Conservation (phyloP, 2,888 invertebrate species). For the Marasmarcha lunaedactyla region DNA sequence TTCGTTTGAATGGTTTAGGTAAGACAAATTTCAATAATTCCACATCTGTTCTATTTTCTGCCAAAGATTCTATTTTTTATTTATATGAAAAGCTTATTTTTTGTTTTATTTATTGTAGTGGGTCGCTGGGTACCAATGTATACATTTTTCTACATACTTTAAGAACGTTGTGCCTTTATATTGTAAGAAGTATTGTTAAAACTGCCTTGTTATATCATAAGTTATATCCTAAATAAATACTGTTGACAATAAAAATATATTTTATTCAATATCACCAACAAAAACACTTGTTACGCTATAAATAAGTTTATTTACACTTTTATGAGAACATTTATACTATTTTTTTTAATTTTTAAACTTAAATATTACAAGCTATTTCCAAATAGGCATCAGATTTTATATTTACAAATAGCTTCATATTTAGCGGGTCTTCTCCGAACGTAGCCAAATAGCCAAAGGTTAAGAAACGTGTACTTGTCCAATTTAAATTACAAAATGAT, state of each 20-base stretch:
- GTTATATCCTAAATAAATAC: constrained; percentile 12
- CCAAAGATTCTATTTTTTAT: too few relatives aligned
- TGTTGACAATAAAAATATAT: constrained; percentile 7
- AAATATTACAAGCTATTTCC: constrained; percentile 57
- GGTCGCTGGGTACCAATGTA: too few relatives aligned
- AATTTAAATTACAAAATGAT: constrained; percentile 24
- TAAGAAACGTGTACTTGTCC: constrained; percentile 22
- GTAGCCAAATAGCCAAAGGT: not conserved
- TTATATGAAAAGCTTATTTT: too few relatives aligned
- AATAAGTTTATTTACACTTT: constrained; percentile 64
- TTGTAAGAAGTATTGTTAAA: constrained; percentile 4
- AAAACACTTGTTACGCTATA: constrained; percentile 44
- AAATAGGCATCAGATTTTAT: constrained; percentile 31
- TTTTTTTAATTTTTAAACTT: constrained; percentile 48
- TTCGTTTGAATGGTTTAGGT: too few relatives aligned
- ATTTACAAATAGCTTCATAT: constrained; percentile 55
- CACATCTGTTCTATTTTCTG: too few relatives aligned
- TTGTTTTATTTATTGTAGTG: too few relatives aligned
- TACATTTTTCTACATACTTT: too few relatives aligned
- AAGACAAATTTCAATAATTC: too few relatives aligned
- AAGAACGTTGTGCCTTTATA: too few relatives aligned
- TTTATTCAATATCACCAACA: constrained; percentile 1
- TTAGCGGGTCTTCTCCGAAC: not conserved
- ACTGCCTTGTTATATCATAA: constrained; percentile 10
- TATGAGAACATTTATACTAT: constrained; percentile 49